A percentile compares a stretch with the other conserved stretches of the same genome.
These are phyloP conservation scores for Chloroceryle inda DNA, from an alignment of 2,797 vertebrate species.

Conservation along the genomic window DNA sequence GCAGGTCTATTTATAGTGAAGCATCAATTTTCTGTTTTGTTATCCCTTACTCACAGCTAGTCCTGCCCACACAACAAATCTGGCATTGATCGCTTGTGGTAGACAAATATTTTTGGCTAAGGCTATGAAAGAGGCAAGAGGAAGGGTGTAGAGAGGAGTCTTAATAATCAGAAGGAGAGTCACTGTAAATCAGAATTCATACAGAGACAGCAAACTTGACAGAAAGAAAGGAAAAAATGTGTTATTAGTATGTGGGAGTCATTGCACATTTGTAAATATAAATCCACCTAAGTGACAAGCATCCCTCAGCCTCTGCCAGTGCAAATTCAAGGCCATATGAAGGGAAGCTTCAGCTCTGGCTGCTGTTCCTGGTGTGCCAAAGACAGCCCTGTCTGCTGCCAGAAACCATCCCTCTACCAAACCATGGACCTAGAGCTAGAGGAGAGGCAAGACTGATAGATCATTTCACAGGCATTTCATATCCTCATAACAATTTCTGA, in stretches of 20 bases:
- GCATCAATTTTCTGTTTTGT: slow-evolving; percentile 46
- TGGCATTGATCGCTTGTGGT: slow-evolving; percentile 55
- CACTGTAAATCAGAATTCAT: neutral
- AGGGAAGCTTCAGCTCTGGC: neutral
- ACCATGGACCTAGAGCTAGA: neutral
- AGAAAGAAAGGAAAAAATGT: neutral
- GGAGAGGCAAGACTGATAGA: neutral
- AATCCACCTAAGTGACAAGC: neutral
- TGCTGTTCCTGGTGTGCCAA: neutral
- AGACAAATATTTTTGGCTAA: slow-evolving; percentile 41
- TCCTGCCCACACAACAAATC: slow-evolving; percentile 63
- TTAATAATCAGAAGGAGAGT: neutral
- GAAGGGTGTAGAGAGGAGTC: neutral
- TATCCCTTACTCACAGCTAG: slow-evolving; percentile 21
- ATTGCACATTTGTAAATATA: neutral
- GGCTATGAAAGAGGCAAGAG: neutral
- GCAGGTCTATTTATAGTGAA: slow-evolving; percentile 68
- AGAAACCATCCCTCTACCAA: neutral
- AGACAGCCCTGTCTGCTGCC: neutral
- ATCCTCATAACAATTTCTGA: neutral
- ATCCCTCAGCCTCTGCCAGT: neutral
- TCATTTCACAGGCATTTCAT: neutral
- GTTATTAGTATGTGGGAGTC: neutral
- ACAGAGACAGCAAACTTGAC: neutral
- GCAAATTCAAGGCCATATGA: neutral